Evolutionary conservation across 2,888 invertebrate species (phyloP).

Genomic region (Sphaeridia pumilis): DNA sequence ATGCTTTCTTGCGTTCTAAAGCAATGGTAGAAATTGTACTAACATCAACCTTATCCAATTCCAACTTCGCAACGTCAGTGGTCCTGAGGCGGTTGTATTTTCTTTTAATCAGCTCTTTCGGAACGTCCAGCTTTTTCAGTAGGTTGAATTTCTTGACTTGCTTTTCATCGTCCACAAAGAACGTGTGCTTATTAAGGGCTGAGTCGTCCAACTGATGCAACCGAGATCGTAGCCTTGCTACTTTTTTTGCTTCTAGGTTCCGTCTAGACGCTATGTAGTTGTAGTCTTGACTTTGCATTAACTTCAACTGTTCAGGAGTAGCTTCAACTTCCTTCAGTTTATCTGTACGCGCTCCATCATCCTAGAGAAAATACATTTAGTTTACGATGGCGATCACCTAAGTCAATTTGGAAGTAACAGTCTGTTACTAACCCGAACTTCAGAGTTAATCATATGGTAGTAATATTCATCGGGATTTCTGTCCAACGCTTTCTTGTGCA

Average conservation of each 20-base stretch:
- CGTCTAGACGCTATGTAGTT: constrained; percentile 79
- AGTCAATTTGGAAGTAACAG: neutral
- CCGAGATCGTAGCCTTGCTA: constrained; percentile 59
- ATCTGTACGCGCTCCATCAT: constrained; percentile 47
- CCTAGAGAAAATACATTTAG: neutral
- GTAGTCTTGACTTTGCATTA: constrained; percentile 85
- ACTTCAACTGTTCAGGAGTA: constrained; percentile 66
- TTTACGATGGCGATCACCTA: neutral
- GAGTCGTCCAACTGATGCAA: constrained; percentile 69
- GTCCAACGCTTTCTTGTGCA: constrained; percentile 73
- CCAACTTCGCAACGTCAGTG: constrained; percentile 39
- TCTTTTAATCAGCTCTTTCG: constrained; percentile 55
- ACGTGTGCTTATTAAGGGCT: constrained; percentile 61
- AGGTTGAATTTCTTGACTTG: constrained; percentile 55
- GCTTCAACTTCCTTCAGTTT: constrained; percentile 58
- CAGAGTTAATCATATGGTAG: constrained; percentile 90
- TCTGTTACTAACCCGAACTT: constrained; percentile 43
- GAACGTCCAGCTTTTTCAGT: constrained; percentile 59
- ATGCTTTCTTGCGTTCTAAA: constrained; percentile 51
- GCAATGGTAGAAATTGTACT: constrained; percentile 45
- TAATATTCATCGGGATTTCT: constrained; percentile 98
- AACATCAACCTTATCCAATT: constrained; percentile 42
- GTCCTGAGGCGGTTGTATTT: constrained; percentile 58
- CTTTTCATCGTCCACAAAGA: constrained; percentile 58
- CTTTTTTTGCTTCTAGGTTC: constrained; percentile 67